Evolutionary conservation across 2,797 vertebrate species (phyloP), one percentile per base, ranked within the genome.

Genomic region (Catostomus latipinnis): DNA sequence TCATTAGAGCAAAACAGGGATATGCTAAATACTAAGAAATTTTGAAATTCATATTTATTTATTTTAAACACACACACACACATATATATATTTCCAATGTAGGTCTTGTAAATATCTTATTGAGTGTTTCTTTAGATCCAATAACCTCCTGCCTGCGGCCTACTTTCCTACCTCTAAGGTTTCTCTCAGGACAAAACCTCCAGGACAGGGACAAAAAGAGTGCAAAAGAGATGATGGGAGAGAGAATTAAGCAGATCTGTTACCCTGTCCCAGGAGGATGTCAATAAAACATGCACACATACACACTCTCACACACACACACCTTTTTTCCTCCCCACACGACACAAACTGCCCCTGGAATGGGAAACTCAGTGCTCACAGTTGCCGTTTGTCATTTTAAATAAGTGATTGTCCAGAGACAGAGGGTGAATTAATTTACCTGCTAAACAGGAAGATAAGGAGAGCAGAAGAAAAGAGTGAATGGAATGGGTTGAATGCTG

Each of bases 351-450:
- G 76, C 76, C 82, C 65, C 82, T 58, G n/a, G 80, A 66, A 82
- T 83, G 48, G 14, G 53, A 8, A 83, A 71, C 65, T 74, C 67
- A 86, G 63, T 54, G 0, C 77, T 72, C 78, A 72, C 76, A 70
- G 72, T 82, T 74, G 58, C 22, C 34, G 63, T 74, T 83, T 52
- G 46, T 78, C 70, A 53, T 85, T 82, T 82, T 75, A 93, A 93
- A 92, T 91, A 88, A 85, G 76, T 56, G 86, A 93, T 94, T 94
- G 93, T 94, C 91, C 85, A 52, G 48, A 89, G 92, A 90, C 89
- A 91, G 90, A 89, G 88, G 88, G 90, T 92, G 90, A 93, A 93
- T 93, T 93, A 93, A 93, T 93, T 93, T 93, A 92, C 92, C 89
- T 86, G 88, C 87, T 87, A 81, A 84, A 91, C 88, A 87, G 86